These are phyloP conservation scores for Ciona savignyi DNA, from an alignment of 23 tunicate species.

Conservation along the genomic window DNA sequence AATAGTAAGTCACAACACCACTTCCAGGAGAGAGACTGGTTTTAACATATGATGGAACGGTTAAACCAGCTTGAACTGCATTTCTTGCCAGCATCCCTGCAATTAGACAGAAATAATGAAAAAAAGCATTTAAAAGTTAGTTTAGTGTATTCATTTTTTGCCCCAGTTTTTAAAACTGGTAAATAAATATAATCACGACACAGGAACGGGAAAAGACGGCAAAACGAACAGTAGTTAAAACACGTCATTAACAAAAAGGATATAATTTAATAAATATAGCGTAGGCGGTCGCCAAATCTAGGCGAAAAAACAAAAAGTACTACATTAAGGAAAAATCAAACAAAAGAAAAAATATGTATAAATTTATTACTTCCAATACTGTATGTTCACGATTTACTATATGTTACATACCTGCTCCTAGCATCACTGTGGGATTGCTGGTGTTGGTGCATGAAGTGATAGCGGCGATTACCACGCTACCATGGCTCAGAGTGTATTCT, in stretches of 20 bases:
- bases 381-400: too few relatives aligned
- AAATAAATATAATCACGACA: too few relatives aligned
- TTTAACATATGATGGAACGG: slow-evolving; percentile 82
- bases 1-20: slow-evolving; percentile 95
- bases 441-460: slow-evolving; percentile 95
- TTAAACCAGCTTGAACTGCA: slow-evolving; percentile 76
- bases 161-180: too few relatives aligned
- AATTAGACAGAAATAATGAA: not conserved
- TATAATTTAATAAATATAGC: too few relatives aligned
- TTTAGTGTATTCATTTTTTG: not conserved
- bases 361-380: too few relatives aligned
- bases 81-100: slow-evolving; percentile 86
- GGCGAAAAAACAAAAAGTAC: too few relatives aligned
- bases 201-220: too few relatives aligned
- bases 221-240: too few relatives aligned
- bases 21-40: slow-evolving; percentile 95
- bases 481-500: slow-evolving; percentile 52
- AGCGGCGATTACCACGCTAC: slow-evolving; percentile 92
- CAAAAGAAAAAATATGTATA: too few relatives aligned
- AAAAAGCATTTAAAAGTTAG: not conserved
- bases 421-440: slow-evolving; percentile 97
- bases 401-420: slow-evolving; percentile 73
- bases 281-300: too few relatives aligned
- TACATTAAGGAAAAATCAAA: too few relatives aligned
- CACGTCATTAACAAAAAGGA: too few relatives aligned